Percentiles rank a stretch among this genome's conserved stretches.
phyloP scores from a whole-genome alignment of 2,888 invertebrate genomes.

The Oligia strigilis region DNA sequence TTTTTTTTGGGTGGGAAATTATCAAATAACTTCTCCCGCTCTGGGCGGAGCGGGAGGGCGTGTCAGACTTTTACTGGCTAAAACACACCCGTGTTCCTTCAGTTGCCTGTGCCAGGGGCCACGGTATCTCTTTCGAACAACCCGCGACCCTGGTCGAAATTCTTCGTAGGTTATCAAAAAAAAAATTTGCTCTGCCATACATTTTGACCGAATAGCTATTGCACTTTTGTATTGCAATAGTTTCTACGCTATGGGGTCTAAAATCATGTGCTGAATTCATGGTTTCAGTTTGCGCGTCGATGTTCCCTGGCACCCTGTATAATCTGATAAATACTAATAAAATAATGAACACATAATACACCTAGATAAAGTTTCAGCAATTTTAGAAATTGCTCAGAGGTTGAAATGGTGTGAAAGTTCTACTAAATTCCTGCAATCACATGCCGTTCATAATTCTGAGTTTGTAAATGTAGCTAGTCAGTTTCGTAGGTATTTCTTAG shows the following conservation, averaged over 20 bases:
- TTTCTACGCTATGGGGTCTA: background rate
- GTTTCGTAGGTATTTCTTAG: conserved; percentile 13
- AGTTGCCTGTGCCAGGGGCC: no score
- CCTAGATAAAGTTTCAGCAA: conserved; percentile 6
- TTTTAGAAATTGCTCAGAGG: conserved; percentile 20
- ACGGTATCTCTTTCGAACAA: no score
- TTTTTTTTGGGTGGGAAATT: no score
- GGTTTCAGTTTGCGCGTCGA: no score
- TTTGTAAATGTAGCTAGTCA: conserved; percentile 10
- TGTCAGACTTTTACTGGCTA: no score
- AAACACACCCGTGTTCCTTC: no score
- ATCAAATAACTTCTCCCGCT: no score
- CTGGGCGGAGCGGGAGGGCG: no score
- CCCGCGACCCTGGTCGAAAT: no score
- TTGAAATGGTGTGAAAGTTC: conserved; percentile 25
- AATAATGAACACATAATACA: background rate
- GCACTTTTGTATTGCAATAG: background rate
- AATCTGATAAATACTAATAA: background rate
- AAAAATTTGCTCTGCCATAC: no score
- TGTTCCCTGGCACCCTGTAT: background rate
- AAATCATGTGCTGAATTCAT: background rate
- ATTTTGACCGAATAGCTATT: background rate
- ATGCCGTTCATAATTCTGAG: conserved; percentile 12
- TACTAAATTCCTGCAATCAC: conserved; percentile 26
- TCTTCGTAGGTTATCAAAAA: no score